Percentiles rank a stretch among this genome's conserved stretches.
These are phyloP conservation scores for Hippocampus guttulatus DNA, from an alignment of 2,113 vertebrate genomes.

Conservation along the genomic window DNA sequence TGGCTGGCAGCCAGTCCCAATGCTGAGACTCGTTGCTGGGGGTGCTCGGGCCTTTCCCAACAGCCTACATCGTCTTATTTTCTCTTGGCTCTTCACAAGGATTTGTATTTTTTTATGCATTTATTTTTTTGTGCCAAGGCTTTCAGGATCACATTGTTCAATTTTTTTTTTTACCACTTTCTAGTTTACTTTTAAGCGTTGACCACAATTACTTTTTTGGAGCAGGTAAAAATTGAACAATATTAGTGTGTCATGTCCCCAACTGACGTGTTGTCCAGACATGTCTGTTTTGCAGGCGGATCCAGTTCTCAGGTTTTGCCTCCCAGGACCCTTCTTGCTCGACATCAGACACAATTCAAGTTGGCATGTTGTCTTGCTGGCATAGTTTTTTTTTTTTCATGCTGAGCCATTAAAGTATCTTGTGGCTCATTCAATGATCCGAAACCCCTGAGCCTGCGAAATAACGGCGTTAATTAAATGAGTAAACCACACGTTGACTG, in stretches of 20 bases:
- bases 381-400: slow-evolving; percentile 27
- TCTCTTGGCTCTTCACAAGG: slow-evolving; percentile 92
- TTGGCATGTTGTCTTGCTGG: slow-evolving; percentile 26
- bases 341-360: slow-evolving; percentile 54
- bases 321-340: slow-evolving; percentile 63
- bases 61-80: slow-evolving; percentile 97
- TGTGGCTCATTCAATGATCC: slow-evolving; percentile 6
- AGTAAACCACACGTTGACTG: neutral
- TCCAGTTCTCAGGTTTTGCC: slow-evolving; percentile 66
- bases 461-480: neutral
- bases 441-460: neutral
- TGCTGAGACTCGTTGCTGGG: slow-evolving; percentile 98
- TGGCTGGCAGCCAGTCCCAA: slow-evolving; percentile 99
- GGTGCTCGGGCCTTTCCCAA: slow-evolving; percentile 87
- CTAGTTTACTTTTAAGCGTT: slow-evolving; percentile 50
- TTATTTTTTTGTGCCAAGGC: slow-evolving; percentile 77
- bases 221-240: slow-evolving; percentile 41
- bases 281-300: slow-evolving; percentile 73
- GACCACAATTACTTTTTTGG: slow-evolving; percentile 41
- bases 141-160: slow-evolving; percentile 68
- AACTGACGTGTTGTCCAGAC: slow-evolving; percentile 72
- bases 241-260: slow-evolving; percentile 56
- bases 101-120: slow-evolving; percentile 88
- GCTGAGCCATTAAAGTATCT: slow-evolving; percentile 5
- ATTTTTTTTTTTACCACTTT: slow-evolving; percentile 28